These are phyloP conservation scores for Psittacara wagleri DNA, from an alignment of 2,113 vertebrate genomes.

Conservation along the genomic window DNA sequence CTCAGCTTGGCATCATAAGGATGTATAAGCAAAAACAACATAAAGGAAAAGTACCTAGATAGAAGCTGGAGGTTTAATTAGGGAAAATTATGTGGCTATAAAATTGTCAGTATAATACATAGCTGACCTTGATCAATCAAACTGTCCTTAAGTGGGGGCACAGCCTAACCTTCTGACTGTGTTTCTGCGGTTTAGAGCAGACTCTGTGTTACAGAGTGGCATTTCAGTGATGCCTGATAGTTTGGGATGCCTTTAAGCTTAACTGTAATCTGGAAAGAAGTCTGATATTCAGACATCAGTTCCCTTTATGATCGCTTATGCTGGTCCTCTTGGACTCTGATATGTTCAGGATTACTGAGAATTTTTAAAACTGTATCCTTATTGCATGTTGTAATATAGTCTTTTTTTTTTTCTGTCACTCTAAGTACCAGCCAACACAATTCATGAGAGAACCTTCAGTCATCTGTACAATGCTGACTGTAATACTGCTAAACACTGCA, in stretches of 20 bases:
- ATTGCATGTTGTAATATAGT: not conserved
- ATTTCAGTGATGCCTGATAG: not conserved
- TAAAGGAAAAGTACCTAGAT: not conserved
- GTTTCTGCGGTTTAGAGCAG: not conserved
- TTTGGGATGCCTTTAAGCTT: not conserved
- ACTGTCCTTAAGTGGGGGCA: not conserved
- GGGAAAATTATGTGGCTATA: slow-evolving; percentile 8
- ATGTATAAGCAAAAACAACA: slow-evolving; percentile 28
- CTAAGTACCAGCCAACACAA: not conserved
- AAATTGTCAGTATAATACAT: slow-evolving; percentile 12
- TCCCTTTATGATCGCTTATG: not conserved
- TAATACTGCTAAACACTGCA: not conserved
- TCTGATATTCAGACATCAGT: not conserved
- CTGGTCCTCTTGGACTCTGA: not conserved
- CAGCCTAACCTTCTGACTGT: not conserved
- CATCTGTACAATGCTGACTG: not conserved
- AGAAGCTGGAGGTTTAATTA: slow-evolving; percentile 18
- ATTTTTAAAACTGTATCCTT: not conserved
- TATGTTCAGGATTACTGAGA: not conserved
- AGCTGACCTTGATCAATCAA: slow-evolving; percentile 37
- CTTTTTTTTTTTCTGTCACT: not conserved
- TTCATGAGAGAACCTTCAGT: not conserved
- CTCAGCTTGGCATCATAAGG: not conserved
- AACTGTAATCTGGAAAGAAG: not conserved
- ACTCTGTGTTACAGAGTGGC: not conserved